Conservation (phyloP, 2,797 vertebrate genomes). For the Hypotaenidia philippensis region DNA sequence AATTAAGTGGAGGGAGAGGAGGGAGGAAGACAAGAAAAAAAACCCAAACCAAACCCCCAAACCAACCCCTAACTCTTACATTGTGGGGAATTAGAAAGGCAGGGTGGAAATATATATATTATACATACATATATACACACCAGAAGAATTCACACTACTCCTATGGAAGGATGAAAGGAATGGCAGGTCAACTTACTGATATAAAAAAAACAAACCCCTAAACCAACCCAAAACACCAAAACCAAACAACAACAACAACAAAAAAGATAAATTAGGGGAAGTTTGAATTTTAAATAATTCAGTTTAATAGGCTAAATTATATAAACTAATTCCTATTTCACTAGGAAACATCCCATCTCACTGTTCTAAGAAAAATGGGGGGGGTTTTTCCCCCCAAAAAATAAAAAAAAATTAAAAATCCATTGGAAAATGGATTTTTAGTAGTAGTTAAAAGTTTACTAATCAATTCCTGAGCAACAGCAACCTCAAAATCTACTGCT, state of each 20-base stretch:
- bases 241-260: background rate
- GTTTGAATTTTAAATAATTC: slow-evolving; percentile 75
- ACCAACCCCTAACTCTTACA: slow-evolving; percentile 38
- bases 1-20: slow-evolving; percentile 46
- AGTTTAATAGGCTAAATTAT: slow-evolving; percentile 65
- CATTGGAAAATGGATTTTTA: slow-evolving; percentile 65
- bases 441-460: slow-evolving; percentile 73
- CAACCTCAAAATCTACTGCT: slow-evolving; percentile 57
- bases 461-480: slow-evolving; percentile 79
- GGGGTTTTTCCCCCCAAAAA: background rate
- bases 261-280: slow-evolving; percentile 59
- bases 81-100: slow-evolving; percentile 63
- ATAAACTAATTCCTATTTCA: slow-evolving; percentile 72
- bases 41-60: background rate
- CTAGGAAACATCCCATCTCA: slow-evolving; percentile 66
- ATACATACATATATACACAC: slow-evolving; percentile 75
- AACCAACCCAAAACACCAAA: background rate
- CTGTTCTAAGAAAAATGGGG: slow-evolving; percentile 63
- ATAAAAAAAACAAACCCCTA: background rate
- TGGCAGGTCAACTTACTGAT: slow-evolving; percentile 24
- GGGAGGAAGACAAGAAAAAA: background rate
- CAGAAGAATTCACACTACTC: slow-evolving; percentile 49
- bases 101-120: slow-evolving; percentile 73
- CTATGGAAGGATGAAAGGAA: slow-evolving; percentile 58
- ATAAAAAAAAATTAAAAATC: slow-evolving; percentile 5